Evolutionary conservation across 1,140 invertebrate genomes (phyloP).

Genomic region (Pollicipes pollicipes): DNA sequence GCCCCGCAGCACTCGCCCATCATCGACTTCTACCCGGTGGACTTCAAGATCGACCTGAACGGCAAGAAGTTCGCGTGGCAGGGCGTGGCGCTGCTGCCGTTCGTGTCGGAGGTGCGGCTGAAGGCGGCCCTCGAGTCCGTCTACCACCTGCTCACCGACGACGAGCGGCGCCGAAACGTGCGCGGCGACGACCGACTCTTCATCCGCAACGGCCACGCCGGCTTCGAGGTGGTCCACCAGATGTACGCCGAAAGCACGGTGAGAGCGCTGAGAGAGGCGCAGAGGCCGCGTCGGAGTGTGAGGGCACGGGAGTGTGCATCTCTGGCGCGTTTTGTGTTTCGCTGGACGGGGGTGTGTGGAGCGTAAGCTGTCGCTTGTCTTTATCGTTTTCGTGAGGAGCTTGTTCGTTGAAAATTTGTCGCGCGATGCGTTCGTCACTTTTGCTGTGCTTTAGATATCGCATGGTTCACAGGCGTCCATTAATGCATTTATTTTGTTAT

Average conservation of each 20-base stretch:
- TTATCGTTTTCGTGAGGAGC: too few relatives aligned
- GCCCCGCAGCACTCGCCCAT: constrained; percentile 63
- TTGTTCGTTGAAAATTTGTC: too few relatives aligned
- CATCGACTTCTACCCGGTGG: constrained; percentile 96
- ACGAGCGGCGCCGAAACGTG: constrained; percentile 46
- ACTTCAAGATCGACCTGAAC: constrained; percentile 98
- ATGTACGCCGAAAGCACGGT: constrained; percentile 41
- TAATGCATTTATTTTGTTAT: too few relatives aligned
- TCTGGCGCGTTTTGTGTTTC: too few relatives aligned
- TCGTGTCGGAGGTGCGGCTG: constrained; percentile 79
- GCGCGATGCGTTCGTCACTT: too few relatives aligned
- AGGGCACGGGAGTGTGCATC: too few relatives aligned
- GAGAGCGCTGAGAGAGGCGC: constrained; percentile 27
- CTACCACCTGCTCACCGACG: constrained; percentile 55
- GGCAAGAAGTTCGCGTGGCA: constrained; percentile 99
- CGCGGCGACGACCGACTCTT: constrained; percentile 64
- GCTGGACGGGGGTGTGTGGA: too few relatives aligned
- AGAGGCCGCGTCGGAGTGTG: too few relatives aligned
- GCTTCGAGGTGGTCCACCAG: constrained; percentile 46
- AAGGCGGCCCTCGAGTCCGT: constrained; percentile 67
- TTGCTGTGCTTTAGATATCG: too few relatives aligned
- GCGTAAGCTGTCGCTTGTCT: too few relatives aligned
- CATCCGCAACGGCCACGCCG: constrained; percentile 44
- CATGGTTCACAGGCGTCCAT: too few relatives aligned
- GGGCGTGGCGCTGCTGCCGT: constrained; percentile 91